Conservation (phyloP, 2,797 vertebrate species). For the Triplophysa bombifrons region DNA sequence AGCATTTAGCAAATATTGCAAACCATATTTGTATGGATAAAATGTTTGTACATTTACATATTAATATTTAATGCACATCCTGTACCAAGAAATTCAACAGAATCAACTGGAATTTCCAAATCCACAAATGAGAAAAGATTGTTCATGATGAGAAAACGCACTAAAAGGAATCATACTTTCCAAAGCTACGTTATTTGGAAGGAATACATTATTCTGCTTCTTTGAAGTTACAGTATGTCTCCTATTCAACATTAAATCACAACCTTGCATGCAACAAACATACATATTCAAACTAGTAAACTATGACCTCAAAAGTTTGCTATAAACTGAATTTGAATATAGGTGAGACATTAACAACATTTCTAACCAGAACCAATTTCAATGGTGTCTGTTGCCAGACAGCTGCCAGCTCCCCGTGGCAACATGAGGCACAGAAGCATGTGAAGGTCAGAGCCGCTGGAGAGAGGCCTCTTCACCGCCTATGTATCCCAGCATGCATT, state of each 20-base stretch:
- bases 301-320: constrained; percentile 15
- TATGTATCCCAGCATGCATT: constrained; percentile 79
- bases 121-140: too few relatives aligned
- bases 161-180: constrained; percentile 5
- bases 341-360: constrained; percentile 75
- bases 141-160: background rate
- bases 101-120: background rate
- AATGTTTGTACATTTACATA: background rate
- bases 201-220: background rate
- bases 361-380: constrained; percentile 73
- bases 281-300: background rate
- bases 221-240: background rate
- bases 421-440: constrained; percentile 64
- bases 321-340: constrained; percentile 70
- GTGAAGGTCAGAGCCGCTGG: constrained; percentile 55
- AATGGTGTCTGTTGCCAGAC: constrained; percentile 66
- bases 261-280: background rate
- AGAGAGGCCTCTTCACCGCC: constrained; percentile 67
- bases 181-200: background rate
- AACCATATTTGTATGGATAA: background rate
- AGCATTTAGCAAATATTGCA: background rate
- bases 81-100: background rate
- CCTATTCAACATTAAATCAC: background rate
- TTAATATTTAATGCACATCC: background rate
- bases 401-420: constrained; percentile 75